Percentiles rank a stretch among this genome's conserved stretches.
phyloP scores from a whole-genome alignment of 1,140 invertebrate genomes.

The Capitella teleta region DNA sequence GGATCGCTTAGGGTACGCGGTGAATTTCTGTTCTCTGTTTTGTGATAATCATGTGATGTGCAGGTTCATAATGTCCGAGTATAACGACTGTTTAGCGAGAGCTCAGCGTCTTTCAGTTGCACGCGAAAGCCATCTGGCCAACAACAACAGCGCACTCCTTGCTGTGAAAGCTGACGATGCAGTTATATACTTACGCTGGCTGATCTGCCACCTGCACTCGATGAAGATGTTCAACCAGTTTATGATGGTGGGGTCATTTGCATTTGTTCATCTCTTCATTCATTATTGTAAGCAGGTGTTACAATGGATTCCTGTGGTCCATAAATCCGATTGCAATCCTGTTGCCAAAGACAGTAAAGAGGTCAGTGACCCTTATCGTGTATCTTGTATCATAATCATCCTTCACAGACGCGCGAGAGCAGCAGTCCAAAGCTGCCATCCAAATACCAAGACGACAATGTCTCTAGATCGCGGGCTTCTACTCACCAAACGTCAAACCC shows the following conservation, averaged over 20 bases:
- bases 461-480: no score
- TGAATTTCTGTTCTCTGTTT: neutral
- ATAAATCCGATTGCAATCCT: neutral
- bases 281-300: conserved; percentile 3
- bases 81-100: conserved; percentile 34
- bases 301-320: neutral
- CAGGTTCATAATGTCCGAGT: conserved; percentile 34
- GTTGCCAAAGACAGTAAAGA: neutral
- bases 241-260: conserved; percentile 20
- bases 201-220: conserved; percentile 35
- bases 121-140: conserved; percentile 23
- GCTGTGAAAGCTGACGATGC: conserved; percentile 33
- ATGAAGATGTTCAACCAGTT: conserved; percentile 35
- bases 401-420: no score
- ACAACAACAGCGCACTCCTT: conserved; percentile 17
- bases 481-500: no score
- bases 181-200: conserved; percentile 35
- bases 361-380: no score
- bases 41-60: conserved; percentile 4
- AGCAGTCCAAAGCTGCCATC: no score
- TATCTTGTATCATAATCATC: no score
- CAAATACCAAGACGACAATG: neutral
- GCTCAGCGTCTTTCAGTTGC: conserved; percentile 27
- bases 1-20: conserved; percentile 26
- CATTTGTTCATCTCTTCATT: neutral